Conservation (phyloP, 2,888 invertebrate genomes). For the Caenorhabditis sinica region DNA sequence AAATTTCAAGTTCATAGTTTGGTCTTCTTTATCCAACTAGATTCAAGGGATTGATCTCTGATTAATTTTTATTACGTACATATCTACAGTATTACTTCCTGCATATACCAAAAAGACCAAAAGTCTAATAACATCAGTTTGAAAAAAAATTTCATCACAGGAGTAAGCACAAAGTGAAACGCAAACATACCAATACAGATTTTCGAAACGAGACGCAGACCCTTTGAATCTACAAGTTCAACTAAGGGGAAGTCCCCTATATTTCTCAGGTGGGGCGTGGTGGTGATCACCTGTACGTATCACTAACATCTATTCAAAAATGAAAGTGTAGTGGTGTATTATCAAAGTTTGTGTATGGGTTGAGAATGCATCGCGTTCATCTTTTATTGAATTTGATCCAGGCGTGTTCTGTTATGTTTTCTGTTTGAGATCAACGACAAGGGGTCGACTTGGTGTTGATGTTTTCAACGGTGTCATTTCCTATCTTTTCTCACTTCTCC, state of each 20-base stretch:
- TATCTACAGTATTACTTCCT: neutral
- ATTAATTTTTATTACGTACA: neutral
- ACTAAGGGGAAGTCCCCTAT: slow-evolving; percentile 8
- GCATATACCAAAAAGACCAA: slow-evolving; percentile 19
- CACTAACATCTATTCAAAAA: slow-evolving; percentile 28
- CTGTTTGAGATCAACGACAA: slow-evolving; percentile 33
- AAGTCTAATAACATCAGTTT: slow-evolving; percentile 28
- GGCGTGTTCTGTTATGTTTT: slow-evolving; percentile 17
- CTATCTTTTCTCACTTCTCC: slow-evolving; percentile 5
- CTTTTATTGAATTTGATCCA: slow-evolving; percentile 24
- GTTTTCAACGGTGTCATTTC: slow-evolving; percentile 24
- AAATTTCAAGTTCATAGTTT: neutral
- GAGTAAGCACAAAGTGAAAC: slow-evolving; percentile 29
- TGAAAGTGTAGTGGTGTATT: neutral
- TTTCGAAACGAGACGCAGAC: slow-evolving; percentile 37
- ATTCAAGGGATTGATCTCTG: neutral
- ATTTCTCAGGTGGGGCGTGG: neutral
- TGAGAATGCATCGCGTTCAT: neutral
- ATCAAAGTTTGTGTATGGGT: slow-evolving; percentile 6
- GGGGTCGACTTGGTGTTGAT: slow-evolving; percentile 16
- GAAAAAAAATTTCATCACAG: slow-evolving; percentile 17
- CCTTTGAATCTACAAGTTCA: slow-evolving; percentile 16
- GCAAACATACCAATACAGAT: slow-evolving; percentile 19
- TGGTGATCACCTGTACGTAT: slow-evolving; percentile 6
- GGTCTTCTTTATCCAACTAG: neutral